These are phyloP conservation scores for Liparis tanakae DNA, from an alignment of 2,797 vertebrate species.

Conservation along the genomic window DNA sequence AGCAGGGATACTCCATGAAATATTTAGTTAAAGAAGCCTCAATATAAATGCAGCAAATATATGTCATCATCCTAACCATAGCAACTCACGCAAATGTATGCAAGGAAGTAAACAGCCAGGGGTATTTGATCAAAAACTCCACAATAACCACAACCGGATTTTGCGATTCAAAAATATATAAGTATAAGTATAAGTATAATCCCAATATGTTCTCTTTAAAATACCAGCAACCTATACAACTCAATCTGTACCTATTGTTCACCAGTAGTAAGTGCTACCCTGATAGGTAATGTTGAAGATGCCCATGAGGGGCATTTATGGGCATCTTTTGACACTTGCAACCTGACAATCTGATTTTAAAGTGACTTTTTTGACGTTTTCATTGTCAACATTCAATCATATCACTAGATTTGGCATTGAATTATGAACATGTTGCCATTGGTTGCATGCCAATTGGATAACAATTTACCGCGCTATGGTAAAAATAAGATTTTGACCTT, in stretches of 20 bases:
- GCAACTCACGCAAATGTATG: background rate
- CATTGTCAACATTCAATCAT: no score
- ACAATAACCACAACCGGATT: background rate
- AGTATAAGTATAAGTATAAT: background rate
- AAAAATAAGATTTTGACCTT: no score
- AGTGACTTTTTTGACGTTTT: conserved; percentile 7
- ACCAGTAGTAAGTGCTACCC: background rate
- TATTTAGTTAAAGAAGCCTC: conserved; percentile 44
- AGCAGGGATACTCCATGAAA: conserved; percentile 54
- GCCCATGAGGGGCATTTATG: background rate
- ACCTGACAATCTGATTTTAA: background rate
- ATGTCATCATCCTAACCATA: conserved; percentile 2
- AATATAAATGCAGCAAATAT: conserved; percentile 28
- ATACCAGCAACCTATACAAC: background rate
- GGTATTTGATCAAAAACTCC: background rate
- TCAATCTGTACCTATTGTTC: background rate
- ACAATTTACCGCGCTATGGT: no score
- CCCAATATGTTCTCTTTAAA: background rate
- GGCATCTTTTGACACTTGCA: background rate
- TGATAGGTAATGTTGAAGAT: background rate
- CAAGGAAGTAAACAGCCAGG: conserved; percentile 2
- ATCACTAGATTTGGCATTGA: no score
- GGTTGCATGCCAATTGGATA: no score
- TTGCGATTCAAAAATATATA: background rate
- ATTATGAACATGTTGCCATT: no score